Evolutionary conservation across 2,797 vertebrate genomes (phyloP).

Genomic region (Australoheros facetus): DNA sequence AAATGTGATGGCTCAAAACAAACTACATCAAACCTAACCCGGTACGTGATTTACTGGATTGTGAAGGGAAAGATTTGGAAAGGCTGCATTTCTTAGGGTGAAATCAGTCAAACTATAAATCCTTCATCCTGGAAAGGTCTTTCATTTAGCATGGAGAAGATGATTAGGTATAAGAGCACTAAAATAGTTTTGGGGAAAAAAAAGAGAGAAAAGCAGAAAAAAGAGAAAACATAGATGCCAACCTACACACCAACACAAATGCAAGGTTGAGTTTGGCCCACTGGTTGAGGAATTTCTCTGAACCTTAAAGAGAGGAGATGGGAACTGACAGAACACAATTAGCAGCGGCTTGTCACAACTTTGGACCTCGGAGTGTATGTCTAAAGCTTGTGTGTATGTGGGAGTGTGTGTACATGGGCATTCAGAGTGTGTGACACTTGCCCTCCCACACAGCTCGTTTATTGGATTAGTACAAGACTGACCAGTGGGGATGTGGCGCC

Average conservation of each 20-base stretch:
- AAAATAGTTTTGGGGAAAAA: too few species aligned
- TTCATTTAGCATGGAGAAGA: not conserved
- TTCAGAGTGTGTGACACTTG: constrained; percentile 70
- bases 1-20: not conserved
- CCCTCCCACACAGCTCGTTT: constrained; percentile 75
- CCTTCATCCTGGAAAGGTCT: too few species aligned
- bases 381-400: constrained; percentile 31
- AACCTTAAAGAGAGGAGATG: constrained; percentile 45
- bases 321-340: constrained; percentile 70
- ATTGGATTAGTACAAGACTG: constrained; percentile 79
- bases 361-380: constrained; percentile 52
- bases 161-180: not conserved
- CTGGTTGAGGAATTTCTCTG: constrained; percentile 65
- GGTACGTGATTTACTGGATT: not conserved
- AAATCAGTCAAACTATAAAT: too few species aligned
- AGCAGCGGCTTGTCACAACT: constrained; percentile 71
- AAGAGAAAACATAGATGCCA: not conserved
- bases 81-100: not conserved
- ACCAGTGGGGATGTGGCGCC: constrained; percentile 76
- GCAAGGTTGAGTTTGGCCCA: constrained; percentile 35
- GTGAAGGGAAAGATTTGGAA: not conserved
- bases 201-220: not conserved
- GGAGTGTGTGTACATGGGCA: constrained; percentile 15
- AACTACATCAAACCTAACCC: not conserved
- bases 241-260: constrained; percentile 14